Base-by-base conservation (phyloP, 1,140 invertebrate species). In the Bombus balteatus region DNA sequence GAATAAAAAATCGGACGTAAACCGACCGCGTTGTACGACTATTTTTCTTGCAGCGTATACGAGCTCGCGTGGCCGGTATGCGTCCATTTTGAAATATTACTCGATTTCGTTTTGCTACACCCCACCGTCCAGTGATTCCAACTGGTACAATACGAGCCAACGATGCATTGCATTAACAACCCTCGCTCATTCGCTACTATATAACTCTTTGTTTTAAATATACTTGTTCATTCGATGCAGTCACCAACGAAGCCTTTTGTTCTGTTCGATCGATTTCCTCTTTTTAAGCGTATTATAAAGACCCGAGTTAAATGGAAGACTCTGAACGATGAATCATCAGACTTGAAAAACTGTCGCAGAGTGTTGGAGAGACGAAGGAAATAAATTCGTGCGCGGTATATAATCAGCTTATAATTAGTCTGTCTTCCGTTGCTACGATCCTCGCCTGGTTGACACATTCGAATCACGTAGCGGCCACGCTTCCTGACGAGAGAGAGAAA, bases 381-480 rank as follows among this genome's bases (percentile, higher is more conserved):
- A 43, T 74, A 87, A 83, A 86, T 79, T 59, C 28, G 68, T 68
- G 72, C 66, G 34, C 72, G 71, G 62, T 78, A 84, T 70, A 79
- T 83, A 89, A 89, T 89, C 84, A 88, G 88, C 76, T 89, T 89
- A 89, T 89, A 89, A 89, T 89, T 87, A 82, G 83, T 65, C 57
- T 76, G 43, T 70, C 39, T 72, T 80, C 75, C 65, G 71, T 62
- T 53, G 57, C 25, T 39, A 66, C 66, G 72, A 39, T 57, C 74
- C 53, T 65, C 25, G 8, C 1, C 39, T 22, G 43, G 37, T 71
- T 73, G 57, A 80, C 76, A 83, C n/a, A 92, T 88, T 90, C 92
- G 85, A 66, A 87, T 93, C 92, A 93, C 92, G 92, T 93, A 90
- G 75, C 73, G 80, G 88, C 85, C 91, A 91, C 91, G 90, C 89